phyloP scores from a whole-genome alignment of 2,797 vertebrate species.

The Neomorphus geoffroyi region DNA sequence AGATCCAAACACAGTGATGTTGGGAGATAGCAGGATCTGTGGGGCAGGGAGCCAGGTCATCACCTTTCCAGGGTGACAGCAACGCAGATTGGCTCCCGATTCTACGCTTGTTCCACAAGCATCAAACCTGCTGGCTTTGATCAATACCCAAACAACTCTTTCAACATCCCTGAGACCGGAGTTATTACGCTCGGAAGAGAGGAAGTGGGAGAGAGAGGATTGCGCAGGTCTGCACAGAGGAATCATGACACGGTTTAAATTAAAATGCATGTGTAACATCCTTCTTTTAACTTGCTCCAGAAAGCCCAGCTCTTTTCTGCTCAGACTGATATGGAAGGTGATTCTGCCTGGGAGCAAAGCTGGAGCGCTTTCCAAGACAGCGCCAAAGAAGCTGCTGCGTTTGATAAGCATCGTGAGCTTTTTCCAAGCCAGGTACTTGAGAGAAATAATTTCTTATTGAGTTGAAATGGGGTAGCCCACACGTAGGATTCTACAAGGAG shows the following conservation, averaged over 20 bases:
- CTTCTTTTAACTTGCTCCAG: background rate
- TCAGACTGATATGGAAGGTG: background rate
- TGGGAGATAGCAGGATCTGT: background rate
- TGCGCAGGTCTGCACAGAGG: background rate
- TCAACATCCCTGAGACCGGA: background rate
- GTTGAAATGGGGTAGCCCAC: background rate
- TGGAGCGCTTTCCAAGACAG: background rate
- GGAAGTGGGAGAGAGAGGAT: background rate
- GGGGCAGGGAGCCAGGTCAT: background rate
- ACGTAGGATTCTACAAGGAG: background rate
- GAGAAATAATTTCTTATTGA: background rate
- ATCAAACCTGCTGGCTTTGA: background rate
- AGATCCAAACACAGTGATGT: background rate
- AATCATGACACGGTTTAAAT: background rate
- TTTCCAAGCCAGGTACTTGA: background rate
- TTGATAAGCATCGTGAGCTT: background rate
- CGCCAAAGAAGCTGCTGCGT: background rate
- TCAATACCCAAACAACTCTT: background rate
- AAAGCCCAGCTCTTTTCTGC: background rate
- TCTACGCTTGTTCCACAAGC: background rate
- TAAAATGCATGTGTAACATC: fast-evolving
- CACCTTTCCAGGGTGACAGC: background rate
- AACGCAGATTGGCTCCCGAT: background rate
- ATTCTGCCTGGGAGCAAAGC: background rate
- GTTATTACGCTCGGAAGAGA: fast-evolving